Evolutionary conservation across 2,797 vertebrate genomes (phyloP), one percentile per base, ranked within the genome.

Genomic region (Muscicapa striata): DNA sequence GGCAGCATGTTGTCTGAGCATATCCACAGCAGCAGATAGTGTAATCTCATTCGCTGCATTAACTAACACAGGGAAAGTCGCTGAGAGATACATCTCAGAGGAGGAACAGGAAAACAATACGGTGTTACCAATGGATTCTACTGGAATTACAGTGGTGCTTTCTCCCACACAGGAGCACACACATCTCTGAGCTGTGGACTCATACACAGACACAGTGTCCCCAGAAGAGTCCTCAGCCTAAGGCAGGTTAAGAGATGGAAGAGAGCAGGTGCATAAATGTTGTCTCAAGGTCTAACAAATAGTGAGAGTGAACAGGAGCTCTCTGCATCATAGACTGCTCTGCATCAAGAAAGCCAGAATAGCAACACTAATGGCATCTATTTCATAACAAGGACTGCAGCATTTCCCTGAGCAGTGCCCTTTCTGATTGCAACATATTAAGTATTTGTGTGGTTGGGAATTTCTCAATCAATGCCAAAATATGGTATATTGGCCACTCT

Each of bases 1-100:
- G 76, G 34, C 73, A 88, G 55, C 49, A 5, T 43, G 66, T 51
- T 92, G 84, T 52, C 87, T 69, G 87, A 76, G 73, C 34, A 10
- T 54, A 49, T 43, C 73, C 43, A 43, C 58, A 23, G 76, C 15
- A 80, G 84, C 87, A 94, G 78, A 80, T 43, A 85, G 48, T n/a
- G 19, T 81, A 93, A 93, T 95, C 90, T 92, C 82, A 58, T 96
- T 93, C 83, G 21, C 55, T 95, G 75, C 89, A 41, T 84, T 96
- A 93, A 54, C 72, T 77, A 51, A 62, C 20, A 12, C 20, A 49
- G 45, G 24, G 45, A 77, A 84, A 87, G 68, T 68, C 89, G 54
- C 55, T 83, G 54, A 61, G 58, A 73, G 59, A 82, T 69, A 52
- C 9, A 32, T 45, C 38, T n/a, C 48, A 91, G 70, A 85, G 59